phyloP scores from a whole-genome alignment of 2,888 invertebrate species.

The Anaspis maculata region DNA sequence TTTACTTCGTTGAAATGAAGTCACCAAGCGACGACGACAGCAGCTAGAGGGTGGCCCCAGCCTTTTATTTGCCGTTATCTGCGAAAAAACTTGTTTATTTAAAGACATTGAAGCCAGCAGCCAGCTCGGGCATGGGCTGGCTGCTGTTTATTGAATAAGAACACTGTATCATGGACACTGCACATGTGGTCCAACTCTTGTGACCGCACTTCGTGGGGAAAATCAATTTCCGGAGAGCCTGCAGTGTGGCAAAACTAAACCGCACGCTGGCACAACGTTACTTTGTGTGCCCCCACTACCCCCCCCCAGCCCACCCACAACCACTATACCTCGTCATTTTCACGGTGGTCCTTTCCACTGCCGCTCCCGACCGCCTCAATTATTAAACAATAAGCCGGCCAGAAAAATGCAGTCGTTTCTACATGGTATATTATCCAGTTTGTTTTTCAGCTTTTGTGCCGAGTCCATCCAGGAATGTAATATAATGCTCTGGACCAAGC shows the following conservation, averaged over 20 bases:
- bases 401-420: too few species aligned
- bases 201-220: slow-evolving; percentile 31
- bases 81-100: slow-evolving; percentile 11
- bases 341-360: too few species aligned
- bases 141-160: slow-evolving; percentile 27
- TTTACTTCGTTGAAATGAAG: too few species aligned
- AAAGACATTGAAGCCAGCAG: slow-evolving; percentile 11
- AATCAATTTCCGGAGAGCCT: slow-evolving; percentile 35
- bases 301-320: slow-evolving; percentile 4
- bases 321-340: too few species aligned
- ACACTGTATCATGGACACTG: slow-evolving; percentile 27
- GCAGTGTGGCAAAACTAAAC: slow-evolving; percentile 27
- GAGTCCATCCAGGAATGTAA: too few species aligned
- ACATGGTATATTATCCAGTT: too few species aligned
- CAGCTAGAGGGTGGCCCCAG: background rate
- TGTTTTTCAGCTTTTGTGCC: too few species aligned
- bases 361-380: too few species aligned
- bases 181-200: slow-evolving; percentile 27
- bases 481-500: too few species aligned
- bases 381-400: too few species aligned
- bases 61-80: background rate
- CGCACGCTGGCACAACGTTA: slow-evolving; percentile 18
- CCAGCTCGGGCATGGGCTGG: slow-evolving; percentile 15
- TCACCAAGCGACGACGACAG: background rate
- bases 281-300: slow-evolving; percentile 10